These are phyloP conservation scores for Neodiprion pinetum DNA, from an alignment of 1,140 invertebrate species.

Conservation along the genomic window DNA sequence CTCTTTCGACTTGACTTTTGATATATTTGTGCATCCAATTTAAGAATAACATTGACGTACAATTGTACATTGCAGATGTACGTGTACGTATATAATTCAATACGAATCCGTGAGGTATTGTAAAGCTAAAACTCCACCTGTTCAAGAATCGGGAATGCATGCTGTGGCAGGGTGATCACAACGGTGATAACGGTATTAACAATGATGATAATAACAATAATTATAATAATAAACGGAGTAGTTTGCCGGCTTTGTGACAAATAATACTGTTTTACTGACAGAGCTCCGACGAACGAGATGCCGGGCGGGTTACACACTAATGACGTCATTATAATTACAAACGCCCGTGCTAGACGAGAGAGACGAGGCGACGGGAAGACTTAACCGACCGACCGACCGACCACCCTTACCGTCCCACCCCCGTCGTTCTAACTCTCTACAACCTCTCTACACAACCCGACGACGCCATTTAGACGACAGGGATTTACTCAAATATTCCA, in stretches of 20 bases:
- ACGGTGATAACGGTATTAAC: too few species aligned
- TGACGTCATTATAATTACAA: conserved; percentile 48
- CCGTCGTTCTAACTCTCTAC: background rate
- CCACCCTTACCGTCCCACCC: background rate
- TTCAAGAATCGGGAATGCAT: too few species aligned
- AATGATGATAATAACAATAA: conserved; percentile 24
- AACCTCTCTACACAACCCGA: background rate
- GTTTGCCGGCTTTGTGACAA: conserved; percentile 39
- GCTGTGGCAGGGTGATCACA: too few species aligned
- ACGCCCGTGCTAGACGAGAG: conserved; percentile 22
- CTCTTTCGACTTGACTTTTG: too few species aligned
- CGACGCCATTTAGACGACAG: too few species aligned
- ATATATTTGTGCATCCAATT: too few species aligned
- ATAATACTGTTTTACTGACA: conserved; percentile 46
- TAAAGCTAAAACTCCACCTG: too few species aligned
- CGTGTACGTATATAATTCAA: too few species aligned
- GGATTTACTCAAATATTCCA: too few species aligned
- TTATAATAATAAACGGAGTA: conserved; percentile 3
- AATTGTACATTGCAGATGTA: too few species aligned
- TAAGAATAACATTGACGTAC: too few species aligned
- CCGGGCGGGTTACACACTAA: conserved; percentile 27
- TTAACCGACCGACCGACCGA: conserved; percentile 20
- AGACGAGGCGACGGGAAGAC: background rate
- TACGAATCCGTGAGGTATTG: too few species aligned
- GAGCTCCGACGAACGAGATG: conserved; percentile 5